Evolutionary conservation across 2,113 vertebrate genomes (phyloP), one percentile per base, ranked within the genome.

Genomic region (Nycticorax nycticorax): DNA sequence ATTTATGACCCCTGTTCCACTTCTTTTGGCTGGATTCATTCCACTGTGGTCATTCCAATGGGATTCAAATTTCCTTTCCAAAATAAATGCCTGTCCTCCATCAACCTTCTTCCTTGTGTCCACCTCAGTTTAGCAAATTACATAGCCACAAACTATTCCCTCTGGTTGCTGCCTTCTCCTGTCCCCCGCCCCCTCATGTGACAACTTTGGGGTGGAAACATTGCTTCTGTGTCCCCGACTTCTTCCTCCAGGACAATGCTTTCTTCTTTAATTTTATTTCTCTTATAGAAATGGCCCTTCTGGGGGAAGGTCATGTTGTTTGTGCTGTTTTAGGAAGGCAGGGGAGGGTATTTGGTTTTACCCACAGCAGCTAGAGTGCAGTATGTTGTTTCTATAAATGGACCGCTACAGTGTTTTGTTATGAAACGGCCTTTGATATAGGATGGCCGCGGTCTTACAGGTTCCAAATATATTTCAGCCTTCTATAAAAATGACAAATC

Each of bases 341-440:
- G 80, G 80, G 30, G 92, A 96, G 89, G 37, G 93, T 96, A 89
- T 97, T 98, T 97, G 90, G 63, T 93, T 97, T 97, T 97, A 95
- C 88, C 86, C 82, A 92, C 88, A 95, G 95, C 94, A 95, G 84
- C 80, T 93, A 81, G 73, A 96, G 59, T 85, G 82, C 84, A 97
- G 91, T 83, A 83, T 28, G 88, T 88, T 96, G 82, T 97, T 98
- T 97, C 97, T 97, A 97, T 96, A 98, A 98, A 97, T 98, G 97
- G 95, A 93, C 73, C 10, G 62, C 94, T 95, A 82, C 88, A 75
- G 82, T 82, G 88, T 97, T 98, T 98, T 97, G 96, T 98, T 98
- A 97, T 96, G 92, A 98, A 98, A 97, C 9, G 7, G 43, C 83
- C 92, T 98, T 98, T 98, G 97, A 97, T 96, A 94, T 84, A 98